These are phyloP conservation scores for Heterotis niloticus DNA, from an alignment of 2,113 vertebrate genomes.

Conservation along the genomic window DNA sequence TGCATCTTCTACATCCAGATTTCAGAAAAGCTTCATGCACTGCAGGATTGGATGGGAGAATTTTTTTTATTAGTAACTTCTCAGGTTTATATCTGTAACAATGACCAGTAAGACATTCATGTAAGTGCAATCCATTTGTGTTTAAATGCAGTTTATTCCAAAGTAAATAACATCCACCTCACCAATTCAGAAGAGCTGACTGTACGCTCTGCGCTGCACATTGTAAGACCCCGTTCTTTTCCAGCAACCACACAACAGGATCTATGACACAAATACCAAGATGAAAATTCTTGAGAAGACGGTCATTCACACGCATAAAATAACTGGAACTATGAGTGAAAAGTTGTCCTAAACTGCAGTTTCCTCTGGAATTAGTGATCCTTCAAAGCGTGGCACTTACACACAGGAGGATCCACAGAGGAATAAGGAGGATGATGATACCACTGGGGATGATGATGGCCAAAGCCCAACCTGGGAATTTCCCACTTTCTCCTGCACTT, in stretches of 20 bases:
- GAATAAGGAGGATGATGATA: not conserved
- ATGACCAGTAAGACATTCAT: not conserved
- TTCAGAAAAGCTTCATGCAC: not conserved
- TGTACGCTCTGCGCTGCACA: not conserved
- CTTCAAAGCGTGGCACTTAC: not conserved
- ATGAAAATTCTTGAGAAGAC: not conserved
- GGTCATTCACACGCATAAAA: not conserved
- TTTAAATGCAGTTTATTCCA: no score
- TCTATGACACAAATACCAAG: not conserved
- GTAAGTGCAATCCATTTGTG: not conserved
- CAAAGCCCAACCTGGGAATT: constrained; percentile 8
- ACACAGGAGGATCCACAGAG: constrained; percentile 20
- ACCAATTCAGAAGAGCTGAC: not conserved
- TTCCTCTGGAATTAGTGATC: no score
- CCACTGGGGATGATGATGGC: constrained; percentile 19
- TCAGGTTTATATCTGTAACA: not conserved
- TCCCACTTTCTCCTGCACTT: not conserved
- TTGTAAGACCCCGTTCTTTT: not conserved
- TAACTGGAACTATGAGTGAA: not conserved
- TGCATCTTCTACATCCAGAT: not conserved
- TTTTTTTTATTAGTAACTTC: not conserved
- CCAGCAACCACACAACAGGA: not conserved
- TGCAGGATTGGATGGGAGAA: not conserved
- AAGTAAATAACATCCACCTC: no score
- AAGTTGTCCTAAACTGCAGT: no score